phyloP scores from a whole-genome alignment of 2,797 vertebrate genomes.

The Pristis pectinata region DNA sequence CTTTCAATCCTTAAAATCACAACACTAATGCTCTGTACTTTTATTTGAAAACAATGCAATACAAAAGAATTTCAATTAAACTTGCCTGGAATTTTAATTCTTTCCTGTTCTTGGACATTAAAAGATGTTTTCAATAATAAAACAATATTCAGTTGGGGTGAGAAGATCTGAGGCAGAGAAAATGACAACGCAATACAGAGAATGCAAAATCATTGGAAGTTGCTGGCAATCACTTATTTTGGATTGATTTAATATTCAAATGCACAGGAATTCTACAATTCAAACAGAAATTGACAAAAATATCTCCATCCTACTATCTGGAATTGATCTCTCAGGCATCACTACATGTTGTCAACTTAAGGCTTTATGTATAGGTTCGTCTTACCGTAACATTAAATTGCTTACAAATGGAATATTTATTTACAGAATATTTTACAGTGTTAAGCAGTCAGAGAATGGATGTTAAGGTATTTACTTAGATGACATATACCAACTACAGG shows the following conservation, averaged over 20 bases:
- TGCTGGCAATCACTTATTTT: not conserved
- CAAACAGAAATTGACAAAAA: not conserved
- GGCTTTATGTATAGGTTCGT: not conserved
- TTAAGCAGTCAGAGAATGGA: conserved; percentile 6
- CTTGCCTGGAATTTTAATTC: not conserved
- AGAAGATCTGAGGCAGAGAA: not conserved
- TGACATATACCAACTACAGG: not conserved
- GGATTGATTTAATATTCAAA: not conserved
- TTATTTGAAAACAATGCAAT: not conserved
- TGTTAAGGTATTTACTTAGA: not conserved
- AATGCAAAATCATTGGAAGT: not conserved
- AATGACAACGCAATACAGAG: not conserved
- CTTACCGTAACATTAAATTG: no score
- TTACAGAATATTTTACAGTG: conserved; percentile 22
- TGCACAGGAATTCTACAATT: not conserved
- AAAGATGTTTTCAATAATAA: not conserved
- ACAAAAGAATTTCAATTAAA: not conserved
- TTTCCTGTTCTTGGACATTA: not conserved
- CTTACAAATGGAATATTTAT: not conserved
- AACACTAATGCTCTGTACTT: not conserved
- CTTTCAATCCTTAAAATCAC: not conserved
- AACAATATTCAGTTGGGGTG: not conserved
- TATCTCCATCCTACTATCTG: not conserved
- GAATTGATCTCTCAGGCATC: not conserved
- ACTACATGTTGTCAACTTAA: not conserved